Evolutionary conservation across 2,888 invertebrate genomes (phyloP).

Genomic region (Limulus polyphemus): DNA sequence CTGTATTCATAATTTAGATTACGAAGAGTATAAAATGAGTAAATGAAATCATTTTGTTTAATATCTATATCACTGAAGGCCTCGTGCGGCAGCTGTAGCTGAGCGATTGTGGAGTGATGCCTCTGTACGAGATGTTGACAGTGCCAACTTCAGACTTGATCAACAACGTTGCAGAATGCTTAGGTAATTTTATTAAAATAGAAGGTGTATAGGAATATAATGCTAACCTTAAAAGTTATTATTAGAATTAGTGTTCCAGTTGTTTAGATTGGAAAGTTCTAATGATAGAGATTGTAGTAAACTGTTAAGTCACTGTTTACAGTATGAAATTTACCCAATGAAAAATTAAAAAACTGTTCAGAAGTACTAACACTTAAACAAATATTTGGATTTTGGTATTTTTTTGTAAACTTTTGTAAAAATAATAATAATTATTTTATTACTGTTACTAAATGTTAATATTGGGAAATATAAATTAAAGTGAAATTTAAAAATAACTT

Average conservation of each 20-base stretch:
- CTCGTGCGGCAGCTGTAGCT: constrained; percentile 68
- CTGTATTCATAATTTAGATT: no score
- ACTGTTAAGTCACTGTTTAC: no score
- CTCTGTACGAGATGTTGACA: constrained; percentile 34
- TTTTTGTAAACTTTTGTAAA: background rate
- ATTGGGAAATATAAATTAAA: no score
- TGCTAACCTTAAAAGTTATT: background rate
- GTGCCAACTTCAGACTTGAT: constrained; percentile 38
- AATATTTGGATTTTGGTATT: background rate
- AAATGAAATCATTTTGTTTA: no score
- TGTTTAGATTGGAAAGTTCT: no score
- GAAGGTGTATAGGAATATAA: background rate
- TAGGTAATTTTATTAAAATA: constrained; percentile 3
- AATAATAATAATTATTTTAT: no score
- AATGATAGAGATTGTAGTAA: no score
- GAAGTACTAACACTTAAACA: background rate
- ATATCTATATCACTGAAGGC: constrained; percentile 38
- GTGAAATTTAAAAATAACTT: no score
- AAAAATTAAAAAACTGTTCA: no score
- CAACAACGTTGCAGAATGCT: constrained; percentile 53
- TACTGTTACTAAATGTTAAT: no score
- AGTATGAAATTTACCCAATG: no score
- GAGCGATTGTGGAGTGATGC: constrained; percentile 63
- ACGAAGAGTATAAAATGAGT: no score
- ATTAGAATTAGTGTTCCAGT: background rate